phyloP scores from a whole-genome alignment of 92 coral and sea anemone species.

The Bergia sp. region DNA sequence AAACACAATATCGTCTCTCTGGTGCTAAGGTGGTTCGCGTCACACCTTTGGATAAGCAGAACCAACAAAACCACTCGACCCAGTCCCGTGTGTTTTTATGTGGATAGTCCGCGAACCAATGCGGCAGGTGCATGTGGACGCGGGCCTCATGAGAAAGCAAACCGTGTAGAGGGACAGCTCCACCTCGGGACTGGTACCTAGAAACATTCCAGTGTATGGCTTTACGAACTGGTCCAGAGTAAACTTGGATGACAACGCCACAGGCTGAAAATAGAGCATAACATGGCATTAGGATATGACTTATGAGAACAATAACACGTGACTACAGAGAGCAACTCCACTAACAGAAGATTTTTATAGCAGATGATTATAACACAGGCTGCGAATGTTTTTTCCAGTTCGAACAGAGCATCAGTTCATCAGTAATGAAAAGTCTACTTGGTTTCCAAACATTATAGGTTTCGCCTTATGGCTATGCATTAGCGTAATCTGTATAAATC shows the following conservation, averaged over 20 bases:
- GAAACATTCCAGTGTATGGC: conserved; percentile 26
- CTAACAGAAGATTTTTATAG: too few relatives aligned
- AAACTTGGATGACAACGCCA: conserved; percentile 26
- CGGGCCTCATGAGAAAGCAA: conserved; percentile 44
- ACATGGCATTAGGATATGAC: not conserved
- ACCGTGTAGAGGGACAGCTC: conserved; percentile 36
- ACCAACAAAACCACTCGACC: conserved; percentile 13
- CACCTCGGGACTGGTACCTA: conserved; percentile 45
- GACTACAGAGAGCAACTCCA: not conserved
- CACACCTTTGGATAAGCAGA: conserved; percentile 33
- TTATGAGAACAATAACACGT: not conserved
- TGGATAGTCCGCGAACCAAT: conserved; percentile 21
- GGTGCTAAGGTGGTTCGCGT: not conserved
- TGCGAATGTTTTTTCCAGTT: too few relatives aligned
- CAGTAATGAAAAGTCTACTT: too few relatives aligned
- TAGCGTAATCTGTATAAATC: too few relatives aligned
- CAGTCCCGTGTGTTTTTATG: conserved; percentile 11
- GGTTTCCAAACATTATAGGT: too few relatives aligned
- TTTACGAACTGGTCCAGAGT: conserved; percentile 9
- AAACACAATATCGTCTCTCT: not conserved
- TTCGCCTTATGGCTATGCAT: too few relatives aligned
- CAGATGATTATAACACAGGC: too few relatives aligned
- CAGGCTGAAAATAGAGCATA: conserved; percentile 14
- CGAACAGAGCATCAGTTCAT: too few relatives aligned
- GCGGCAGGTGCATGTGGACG: conserved; percentile 23